These are phyloP conservation scores for Pammene aurita DNA, from an alignment of 2,888 invertebrate species.

Conservation along the genomic window DNA sequence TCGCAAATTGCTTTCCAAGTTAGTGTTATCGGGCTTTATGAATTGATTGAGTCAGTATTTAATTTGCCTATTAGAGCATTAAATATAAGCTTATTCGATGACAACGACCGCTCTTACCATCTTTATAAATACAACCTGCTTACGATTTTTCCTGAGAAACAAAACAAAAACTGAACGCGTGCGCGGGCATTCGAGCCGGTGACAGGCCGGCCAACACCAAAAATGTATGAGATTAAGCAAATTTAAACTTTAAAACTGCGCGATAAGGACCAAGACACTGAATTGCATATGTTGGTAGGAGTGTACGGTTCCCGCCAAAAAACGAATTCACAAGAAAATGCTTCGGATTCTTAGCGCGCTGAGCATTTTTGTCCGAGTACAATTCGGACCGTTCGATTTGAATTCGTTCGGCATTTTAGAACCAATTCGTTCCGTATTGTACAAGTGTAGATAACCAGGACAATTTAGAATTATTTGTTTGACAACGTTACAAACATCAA, in stretches of 20 bases:
- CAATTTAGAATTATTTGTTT: constrained; percentile 48
- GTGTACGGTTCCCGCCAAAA: constrained; percentile 67
- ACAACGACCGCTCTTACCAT: constrained; percentile 36
- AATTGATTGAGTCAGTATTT: too few relatives aligned
- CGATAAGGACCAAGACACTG: background rate
- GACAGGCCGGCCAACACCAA: constrained; percentile 13
- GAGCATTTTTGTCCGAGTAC: constrained; percentile 63
- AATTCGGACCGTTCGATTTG: constrained; percentile 60
- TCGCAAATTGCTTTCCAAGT: too few relatives aligned
- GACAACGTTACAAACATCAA: background rate
- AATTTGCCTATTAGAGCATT: background rate
- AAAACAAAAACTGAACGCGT: constrained; percentile 63
- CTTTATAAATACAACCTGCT: constrained; percentile 68
- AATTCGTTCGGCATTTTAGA: constrained; percentile 63
- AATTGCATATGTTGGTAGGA: constrained; percentile 1
- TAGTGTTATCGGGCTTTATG: too few relatives aligned
- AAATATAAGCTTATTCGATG: constrained; percentile 13
- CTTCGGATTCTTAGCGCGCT: constrained; percentile 68
- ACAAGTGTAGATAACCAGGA: constrained; percentile 69
- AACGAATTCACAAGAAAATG: constrained; percentile 51
- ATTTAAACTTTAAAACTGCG: background rate
- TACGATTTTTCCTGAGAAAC: constrained; percentile 59
- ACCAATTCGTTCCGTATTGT: constrained; percentile 67
- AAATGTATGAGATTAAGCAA: background rate
- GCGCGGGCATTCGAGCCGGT: constrained; percentile 71